phyloP scores from a whole-genome alignment of 1,140 invertebrate species.

The Gyrodactylus bullatarudis region DNA sequence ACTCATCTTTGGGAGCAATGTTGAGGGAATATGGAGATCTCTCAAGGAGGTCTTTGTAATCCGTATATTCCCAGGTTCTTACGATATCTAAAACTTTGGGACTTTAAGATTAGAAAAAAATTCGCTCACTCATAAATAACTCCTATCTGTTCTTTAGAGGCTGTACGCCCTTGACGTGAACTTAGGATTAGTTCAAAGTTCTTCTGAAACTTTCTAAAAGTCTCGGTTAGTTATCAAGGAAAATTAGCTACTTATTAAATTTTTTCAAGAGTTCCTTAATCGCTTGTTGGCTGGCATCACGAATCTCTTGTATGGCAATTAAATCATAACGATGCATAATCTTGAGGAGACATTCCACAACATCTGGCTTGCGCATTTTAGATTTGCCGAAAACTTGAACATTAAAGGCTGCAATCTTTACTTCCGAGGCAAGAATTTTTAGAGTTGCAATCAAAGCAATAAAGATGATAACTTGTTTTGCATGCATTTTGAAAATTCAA shows the following conservation, averaged over 20 bases:
- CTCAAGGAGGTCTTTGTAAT: background rate
- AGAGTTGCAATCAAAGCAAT: too few species aligned
- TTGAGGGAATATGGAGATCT: background rate
- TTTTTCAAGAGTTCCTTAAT: background rate
- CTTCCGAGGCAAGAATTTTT: too few species aligned
- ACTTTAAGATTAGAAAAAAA: too few species aligned
- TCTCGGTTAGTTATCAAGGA: background rate
- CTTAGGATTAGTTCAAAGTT: background rate
- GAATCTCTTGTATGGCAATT: background rate
- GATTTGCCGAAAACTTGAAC: background rate
- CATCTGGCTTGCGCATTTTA: background rate
- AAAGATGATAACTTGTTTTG: too few species aligned
- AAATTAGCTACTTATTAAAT: background rate
- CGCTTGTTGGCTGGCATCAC: background rate
- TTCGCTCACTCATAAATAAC: background rate
- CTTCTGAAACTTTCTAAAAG: background rate
- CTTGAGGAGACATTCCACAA: background rate
- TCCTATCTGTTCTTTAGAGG: background rate
- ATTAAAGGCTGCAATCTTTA: too few species aligned
- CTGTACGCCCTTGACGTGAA: background rate
- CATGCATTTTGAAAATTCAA: too few species aligned
- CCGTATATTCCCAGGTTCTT: background rate
- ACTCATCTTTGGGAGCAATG: background rate
- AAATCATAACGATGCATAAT: background rate
- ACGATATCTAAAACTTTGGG: background rate